Evolutionary conservation across 2,113 vertebrate species (phyloP).

Genomic region (Hemichromis elongatus): DNA sequence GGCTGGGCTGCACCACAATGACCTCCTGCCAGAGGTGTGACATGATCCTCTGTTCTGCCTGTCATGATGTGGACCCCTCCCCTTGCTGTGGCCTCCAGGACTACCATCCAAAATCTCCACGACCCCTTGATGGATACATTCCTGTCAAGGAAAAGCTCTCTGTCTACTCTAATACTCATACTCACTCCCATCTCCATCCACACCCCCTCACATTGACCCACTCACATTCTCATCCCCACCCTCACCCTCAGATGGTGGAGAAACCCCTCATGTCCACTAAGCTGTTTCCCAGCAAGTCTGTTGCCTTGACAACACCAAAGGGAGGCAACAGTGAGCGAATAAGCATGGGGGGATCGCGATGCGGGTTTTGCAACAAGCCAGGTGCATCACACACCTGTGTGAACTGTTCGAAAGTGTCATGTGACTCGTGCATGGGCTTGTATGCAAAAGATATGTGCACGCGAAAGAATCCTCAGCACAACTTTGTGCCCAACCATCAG

Average conservation of each 20-base stretch:
- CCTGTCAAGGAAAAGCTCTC: constrained; percentile 77
- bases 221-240: constrained; percentile 74
- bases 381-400: constrained; percentile 91
- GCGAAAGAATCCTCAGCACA: constrained; percentile 88
- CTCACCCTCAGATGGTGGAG: constrained; percentile 83
- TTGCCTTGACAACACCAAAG: constrained; percentile 58
- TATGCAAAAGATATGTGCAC: constrained; percentile 92
- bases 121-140: constrained; percentile 74
- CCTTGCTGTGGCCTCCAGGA: constrained; percentile 77
- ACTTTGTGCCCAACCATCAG: constrained; percentile 91
- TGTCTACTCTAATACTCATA: constrained; percentile 76
- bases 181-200: constrained; percentile 66
- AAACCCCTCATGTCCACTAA: constrained; percentile 74
- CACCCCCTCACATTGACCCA: constrained; percentile 67
- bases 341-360: constrained; percentile 73
- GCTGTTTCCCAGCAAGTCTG: constrained; percentile 74
- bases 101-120: constrained; percentile 69
- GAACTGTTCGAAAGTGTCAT: constrained; percentile 96
- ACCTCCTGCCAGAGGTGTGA: constrained; percentile 89
- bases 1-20: constrained; percentile 78
- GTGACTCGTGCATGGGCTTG: constrained; percentile 85
- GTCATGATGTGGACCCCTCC: constrained; percentile 71
- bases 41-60: constrained; percentile 74
- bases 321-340: constrained; percentile 56
- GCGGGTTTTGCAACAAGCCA: constrained; percentile 92